Evolutionary conservation across 2,113 vertebrate species (phyloP).

Genomic region (Cariama cristata): DNA sequence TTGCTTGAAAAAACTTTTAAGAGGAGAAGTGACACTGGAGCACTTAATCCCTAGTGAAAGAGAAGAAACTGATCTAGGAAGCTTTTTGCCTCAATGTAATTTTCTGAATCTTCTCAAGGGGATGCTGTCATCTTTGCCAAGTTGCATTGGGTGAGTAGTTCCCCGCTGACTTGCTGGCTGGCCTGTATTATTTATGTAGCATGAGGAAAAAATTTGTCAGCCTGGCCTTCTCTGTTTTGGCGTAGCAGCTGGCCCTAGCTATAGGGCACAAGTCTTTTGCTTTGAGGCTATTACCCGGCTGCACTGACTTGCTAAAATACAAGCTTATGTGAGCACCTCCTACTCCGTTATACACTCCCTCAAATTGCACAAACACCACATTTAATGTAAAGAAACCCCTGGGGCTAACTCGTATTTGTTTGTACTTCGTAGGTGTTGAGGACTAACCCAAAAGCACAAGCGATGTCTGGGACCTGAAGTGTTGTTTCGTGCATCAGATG

Average conservation of each 20-base stretch:
- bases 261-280: not conserved
- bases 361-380: not conserved
- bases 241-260: not conserved
- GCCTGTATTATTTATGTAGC: not conserved
- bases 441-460: not conserved
- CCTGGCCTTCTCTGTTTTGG: not conserved
- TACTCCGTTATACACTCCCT: not conserved
- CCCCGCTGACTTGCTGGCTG: not conserved
- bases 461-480: not conserved
- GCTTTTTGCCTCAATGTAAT: not conserved
- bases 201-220: not conserved
- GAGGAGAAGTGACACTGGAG: not conserved
- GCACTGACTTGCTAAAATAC: not conserved
- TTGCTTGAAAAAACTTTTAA: not conserved
- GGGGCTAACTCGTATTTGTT: not conserved
- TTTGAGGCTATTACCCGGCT: not conserved
- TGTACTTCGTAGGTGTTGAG: not conserved
- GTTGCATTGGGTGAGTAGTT: not conserved
- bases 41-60: not conserved
- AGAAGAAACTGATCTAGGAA: not conserved
- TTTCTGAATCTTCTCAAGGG: not conserved
- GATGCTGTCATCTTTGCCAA: not conserved
- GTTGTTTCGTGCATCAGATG: not conserved
- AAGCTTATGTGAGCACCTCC: not conserved
- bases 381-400: not conserved